Base-by-base conservation (phyloP, 2,113 vertebrate genomes). In the Hydrochoerus hydrochaeris region DNA sequence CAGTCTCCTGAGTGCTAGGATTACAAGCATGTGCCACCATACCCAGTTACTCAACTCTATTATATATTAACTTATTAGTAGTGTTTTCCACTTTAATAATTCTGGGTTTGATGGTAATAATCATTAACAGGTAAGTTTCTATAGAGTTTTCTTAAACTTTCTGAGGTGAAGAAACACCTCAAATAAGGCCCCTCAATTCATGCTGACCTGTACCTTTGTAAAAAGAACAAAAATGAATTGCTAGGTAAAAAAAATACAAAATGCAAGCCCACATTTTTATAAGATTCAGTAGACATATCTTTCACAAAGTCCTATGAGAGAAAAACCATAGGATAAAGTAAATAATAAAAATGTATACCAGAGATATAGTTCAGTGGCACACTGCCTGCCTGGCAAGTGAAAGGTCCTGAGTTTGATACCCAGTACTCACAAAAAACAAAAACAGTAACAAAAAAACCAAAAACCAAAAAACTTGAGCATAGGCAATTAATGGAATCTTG, bases 191-290 rank as follows among this genome's bases (percentile, higher is more conserved):
- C 1, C 49, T 54, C 22, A 41, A 67, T 71, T 35, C 35, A 73
- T n/a, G 38, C 65, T 84, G 67, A 71, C 38, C 2, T 65, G 30
- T 81, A 77, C 26, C 54, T 96, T 87, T 81, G 41, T 77, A 92
- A 87, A 87, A 11, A 92, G 38, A 92, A 67, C 46, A 75, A 86
- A 95, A 90, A 12, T 46, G 30, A 90, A 94, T 49, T 92, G 81
- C 26, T 71, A 78, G 88, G 65, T 62, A 90, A 95, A 86, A 49
- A 80, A 86, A 85, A 69, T 38, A 52, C 38, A 63, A 84, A 88
- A 71, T 54, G 16, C 5, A 88, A 84, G 44, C 6, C 44, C 32
- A 88, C 38, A 38, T 80, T 85, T 85, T 85, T 30, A 63, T 88
- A 87, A 84, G 38, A 73, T 46, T 93, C 30, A 52, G 69, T 35